These are phyloP conservation scores for Danionella dracula DNA, from an alignment of 2,797 vertebrate genomes.

Conservation along the genomic window DNA sequence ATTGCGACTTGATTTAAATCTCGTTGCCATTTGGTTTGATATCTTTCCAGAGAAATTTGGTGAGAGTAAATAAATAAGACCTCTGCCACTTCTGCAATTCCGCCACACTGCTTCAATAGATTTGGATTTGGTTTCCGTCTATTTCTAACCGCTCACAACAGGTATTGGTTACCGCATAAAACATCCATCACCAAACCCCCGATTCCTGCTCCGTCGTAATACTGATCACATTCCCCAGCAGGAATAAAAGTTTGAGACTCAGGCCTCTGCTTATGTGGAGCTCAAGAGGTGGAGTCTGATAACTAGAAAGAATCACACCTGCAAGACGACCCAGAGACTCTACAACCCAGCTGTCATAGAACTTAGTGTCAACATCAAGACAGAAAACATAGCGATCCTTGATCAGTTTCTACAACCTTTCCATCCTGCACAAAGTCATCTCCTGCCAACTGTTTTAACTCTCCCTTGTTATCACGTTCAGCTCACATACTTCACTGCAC, in stretches of 20 bases:
- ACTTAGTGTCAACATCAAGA: conserved; percentile 59
- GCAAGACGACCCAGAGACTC: conserved; percentile 65
- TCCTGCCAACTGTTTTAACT: conserved; percentile 56
- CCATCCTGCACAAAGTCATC: conserved; percentile 57
- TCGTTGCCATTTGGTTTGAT: no score
- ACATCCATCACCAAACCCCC: conserved; percentile 64
- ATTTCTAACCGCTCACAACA: conserved; percentile 63
- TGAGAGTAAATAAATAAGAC: no score
- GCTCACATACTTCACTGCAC: background rate
- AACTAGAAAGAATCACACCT: conserved; percentile 68
- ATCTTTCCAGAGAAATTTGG: no score
- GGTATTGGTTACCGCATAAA: conserved; percentile 57
- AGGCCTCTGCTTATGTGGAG: conserved; percentile 69
- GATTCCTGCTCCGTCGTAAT: conserved; percentile 67
- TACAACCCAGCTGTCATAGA: conserved; percentile 58
- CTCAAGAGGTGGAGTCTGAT: conserved; percentile 29
- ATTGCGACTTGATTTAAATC: no score
- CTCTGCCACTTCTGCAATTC: no score
- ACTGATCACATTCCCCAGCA: conserved; percentile 68
- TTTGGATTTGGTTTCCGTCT: conserved; percentile 67
- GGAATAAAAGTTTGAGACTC: conserved; percentile 66
- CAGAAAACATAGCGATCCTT: conserved; percentile 50
- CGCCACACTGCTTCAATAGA: conserved; percentile 70
- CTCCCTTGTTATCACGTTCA: background rate
- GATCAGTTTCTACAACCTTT: conserved; percentile 53